Evolutionary conservation across 2,797 vertebrate species (phyloP).

Genomic region (Bryconaethiops microstoma): DNA sequence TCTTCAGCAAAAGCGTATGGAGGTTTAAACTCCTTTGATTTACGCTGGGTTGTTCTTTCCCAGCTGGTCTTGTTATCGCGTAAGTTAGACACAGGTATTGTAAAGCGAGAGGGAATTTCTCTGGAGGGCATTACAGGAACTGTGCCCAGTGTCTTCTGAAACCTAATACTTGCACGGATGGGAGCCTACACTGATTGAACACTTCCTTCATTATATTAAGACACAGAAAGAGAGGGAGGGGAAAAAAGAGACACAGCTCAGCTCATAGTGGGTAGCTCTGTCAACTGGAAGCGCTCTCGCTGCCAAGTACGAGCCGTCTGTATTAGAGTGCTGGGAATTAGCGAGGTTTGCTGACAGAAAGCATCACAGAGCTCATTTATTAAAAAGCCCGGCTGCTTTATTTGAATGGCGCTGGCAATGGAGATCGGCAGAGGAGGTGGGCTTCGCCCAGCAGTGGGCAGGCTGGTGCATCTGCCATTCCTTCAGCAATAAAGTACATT

Average conservation of each 20-base stretch:
- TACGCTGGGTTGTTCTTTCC: conserved; percentile 45
- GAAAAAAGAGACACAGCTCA: conserved; percentile 18
- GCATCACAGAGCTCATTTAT: conserved; percentile 72
- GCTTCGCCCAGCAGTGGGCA: conserved; percentile 7
- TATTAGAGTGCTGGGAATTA: conserved; percentile 68
- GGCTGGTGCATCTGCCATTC: conserved; percentile 61
- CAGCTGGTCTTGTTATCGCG: conserved; percentile 63
- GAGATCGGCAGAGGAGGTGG: conserved; percentile 9
- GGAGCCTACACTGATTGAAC: conserved; percentile 57
- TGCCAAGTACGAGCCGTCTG: conserved; percentile 64
- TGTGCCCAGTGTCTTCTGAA: conserved; percentile 44
- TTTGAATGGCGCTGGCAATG: conserved; percentile 52
- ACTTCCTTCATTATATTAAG: conserved; percentile 60
- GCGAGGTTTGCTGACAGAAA: conserved; percentile 73
- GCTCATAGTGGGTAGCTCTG: conserved; percentile 29
- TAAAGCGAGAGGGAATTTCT: conserved; percentile 51
- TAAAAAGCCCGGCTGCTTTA: conserved; percentile 65
- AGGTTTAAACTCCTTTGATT: conserved; percentile 30
- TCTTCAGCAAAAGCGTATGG: background rate
- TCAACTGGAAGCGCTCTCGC: conserved; percentile 21
- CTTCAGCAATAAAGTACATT: conserved; percentile 77
- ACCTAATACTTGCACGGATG: conserved; percentile 51
- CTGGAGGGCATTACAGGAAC: conserved; percentile 48
- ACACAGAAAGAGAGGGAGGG: conserved; percentile 13
- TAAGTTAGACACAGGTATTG: conserved; percentile 57